Percentiles rank a stretch among this genome's conserved stretches.
phyloP scores from a whole-genome alignment of 2,888 invertebrate species.

The Acronicta alni region DNA sequence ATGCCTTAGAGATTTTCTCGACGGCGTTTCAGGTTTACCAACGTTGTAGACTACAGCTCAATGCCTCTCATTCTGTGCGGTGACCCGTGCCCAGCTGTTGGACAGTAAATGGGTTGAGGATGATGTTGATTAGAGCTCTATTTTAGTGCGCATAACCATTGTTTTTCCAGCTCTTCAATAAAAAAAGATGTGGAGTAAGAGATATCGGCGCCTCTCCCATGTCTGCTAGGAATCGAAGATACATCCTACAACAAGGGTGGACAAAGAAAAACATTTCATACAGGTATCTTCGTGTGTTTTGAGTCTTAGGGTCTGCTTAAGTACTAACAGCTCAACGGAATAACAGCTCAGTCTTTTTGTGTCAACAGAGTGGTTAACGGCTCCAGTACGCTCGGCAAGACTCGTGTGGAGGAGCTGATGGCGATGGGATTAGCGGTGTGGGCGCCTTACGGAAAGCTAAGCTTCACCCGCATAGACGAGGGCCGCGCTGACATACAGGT shows the following conservation, averaged over 20 bases:
- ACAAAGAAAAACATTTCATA: slow-evolving; percentile 91
- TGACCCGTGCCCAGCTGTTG: too few relatives aligned
- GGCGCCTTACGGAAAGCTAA: slow-evolving; percentile 91
- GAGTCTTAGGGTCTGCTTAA: too few relatives aligned
- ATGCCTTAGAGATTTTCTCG: too few relatives aligned
- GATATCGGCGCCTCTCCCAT: slow-evolving; percentile 85
- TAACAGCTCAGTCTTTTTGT: too few relatives aligned
- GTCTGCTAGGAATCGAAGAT: slow-evolving; percentile 86
- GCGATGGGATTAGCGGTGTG: slow-evolving; percentile 91
- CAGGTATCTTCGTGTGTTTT: slow-evolving; percentile 80
- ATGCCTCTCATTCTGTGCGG: too few relatives aligned
- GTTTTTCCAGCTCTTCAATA: slow-evolving; percentile 89
- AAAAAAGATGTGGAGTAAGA: slow-evolving; percentile 92
- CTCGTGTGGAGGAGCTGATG: slow-evolving; percentile 88
- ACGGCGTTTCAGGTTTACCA: too few relatives aligned
- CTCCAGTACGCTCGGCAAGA: slow-evolving; percentile 89
- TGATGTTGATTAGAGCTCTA: neutral
- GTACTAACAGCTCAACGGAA: too few relatives aligned
- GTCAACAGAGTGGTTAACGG: slow-evolving; percentile 91
- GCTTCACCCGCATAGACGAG: slow-evolving; percentile 84
- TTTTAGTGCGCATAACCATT: neutral
- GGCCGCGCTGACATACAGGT: slow-evolving; percentile 93
- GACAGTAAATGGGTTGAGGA: too few relatives aligned
- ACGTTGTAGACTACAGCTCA: too few relatives aligned
- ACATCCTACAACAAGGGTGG: slow-evolving; percentile 91